Base-by-base conservation (phyloP, 2,113 vertebrate species). In the Rattus rattus region DNA sequence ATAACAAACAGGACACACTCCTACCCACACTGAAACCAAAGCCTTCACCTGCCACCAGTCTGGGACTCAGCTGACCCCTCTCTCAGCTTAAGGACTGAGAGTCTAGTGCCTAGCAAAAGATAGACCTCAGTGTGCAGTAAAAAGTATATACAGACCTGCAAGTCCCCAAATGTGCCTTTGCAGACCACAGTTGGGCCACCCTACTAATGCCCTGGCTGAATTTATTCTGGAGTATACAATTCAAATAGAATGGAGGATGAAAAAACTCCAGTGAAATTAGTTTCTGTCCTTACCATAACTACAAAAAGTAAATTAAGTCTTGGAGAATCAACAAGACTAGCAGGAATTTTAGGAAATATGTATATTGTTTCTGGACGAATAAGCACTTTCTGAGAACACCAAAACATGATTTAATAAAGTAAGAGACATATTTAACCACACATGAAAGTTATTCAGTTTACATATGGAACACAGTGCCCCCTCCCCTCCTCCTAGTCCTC, bases 161-260 rank as follows among this genome's bases (percentile, higher is more conserved):
- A 30, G 2, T 28, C 14, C 22, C n/a, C 59, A 39, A 5, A 67
- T 28, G 9, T 19, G 39, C 10, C 12, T 39, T 49, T 1, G 0
- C 0, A 5, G 11, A 4, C 67, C 11, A 3, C 5, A 67, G 52
- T 30, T 4, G 2, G 65, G 39, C 30, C 11, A 16, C 0, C 24
- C 28, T 6, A 0, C 67, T 11, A 88, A 36, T 12, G 0, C 0
- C 2, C 11, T 77, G 75, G 7, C n/a, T 36, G 90, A 30, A 12
- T 56, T 85, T 49, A 17, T 54, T 70, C 88, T 75, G 19, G 61
- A 56, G 77, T 72, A 36, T 2, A 19, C n/a, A 76, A 33, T n/a
- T 3, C 49, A 36, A 76, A 83, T 12, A 59, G 13, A 94, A 33
- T 4, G 33, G 12, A 8, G 36, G 36, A 36, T 30, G 16, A 24